phyloP scores from a whole-genome alignment of 2,888 invertebrate genomes.

The Drosophila prolongata region DNA sequence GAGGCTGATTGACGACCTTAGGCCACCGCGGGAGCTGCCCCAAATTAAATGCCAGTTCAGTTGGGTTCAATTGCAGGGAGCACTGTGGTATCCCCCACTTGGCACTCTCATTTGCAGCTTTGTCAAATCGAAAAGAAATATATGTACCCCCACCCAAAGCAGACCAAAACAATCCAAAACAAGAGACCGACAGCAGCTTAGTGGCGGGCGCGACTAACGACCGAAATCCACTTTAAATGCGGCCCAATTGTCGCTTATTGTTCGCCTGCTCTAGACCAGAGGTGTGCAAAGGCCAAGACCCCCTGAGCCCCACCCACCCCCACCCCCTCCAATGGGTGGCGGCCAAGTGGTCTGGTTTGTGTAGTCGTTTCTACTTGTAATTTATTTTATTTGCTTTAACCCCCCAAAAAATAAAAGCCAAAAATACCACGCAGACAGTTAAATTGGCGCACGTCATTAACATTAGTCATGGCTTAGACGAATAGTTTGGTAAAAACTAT shows the following conservation, averaged over 20 bases:
- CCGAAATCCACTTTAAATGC: slow-evolving; percentile 54
- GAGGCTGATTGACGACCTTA: slow-evolving; percentile 13
- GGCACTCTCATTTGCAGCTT: slow-evolving; percentile 22
- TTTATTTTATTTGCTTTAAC: slow-evolving; percentile 49
- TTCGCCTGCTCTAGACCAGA: slow-evolving; percentile 20
- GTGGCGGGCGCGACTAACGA: slow-evolving; percentile 51
- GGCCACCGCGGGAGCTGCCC: neutral
- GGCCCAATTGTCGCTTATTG: slow-evolving; percentile 56
- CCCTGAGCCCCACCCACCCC: slow-evolving; percentile 2
- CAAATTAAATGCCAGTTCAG: slow-evolving; percentile 20
- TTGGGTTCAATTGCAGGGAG: slow-evolving; percentile 22
- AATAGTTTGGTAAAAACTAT: slow-evolving; percentile 11
- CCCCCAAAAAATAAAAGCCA: slow-evolving; percentile 18
- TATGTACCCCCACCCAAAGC: slow-evolving; percentile 25
- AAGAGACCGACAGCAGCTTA: slow-evolving; percentile 19
- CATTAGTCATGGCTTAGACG: slow-evolving; percentile 63
- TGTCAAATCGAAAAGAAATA: slow-evolving; percentile 20
- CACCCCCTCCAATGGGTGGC: neutral
- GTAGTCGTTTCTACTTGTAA: slow-evolving; percentile 39
- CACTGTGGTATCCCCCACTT: slow-evolving; percentile 13
- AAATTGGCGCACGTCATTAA: slow-evolving; percentile 49
- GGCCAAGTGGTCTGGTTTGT: slow-evolving; percentile 24
- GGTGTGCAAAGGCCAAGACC: slow-evolving; percentile 40
- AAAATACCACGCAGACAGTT: slow-evolving; percentile 45
- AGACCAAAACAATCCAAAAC: slow-evolving; percentile 22